Conservation (phyloP, 1,140 invertebrate genomes). For the Gryllus bimaculatus region DNA sequence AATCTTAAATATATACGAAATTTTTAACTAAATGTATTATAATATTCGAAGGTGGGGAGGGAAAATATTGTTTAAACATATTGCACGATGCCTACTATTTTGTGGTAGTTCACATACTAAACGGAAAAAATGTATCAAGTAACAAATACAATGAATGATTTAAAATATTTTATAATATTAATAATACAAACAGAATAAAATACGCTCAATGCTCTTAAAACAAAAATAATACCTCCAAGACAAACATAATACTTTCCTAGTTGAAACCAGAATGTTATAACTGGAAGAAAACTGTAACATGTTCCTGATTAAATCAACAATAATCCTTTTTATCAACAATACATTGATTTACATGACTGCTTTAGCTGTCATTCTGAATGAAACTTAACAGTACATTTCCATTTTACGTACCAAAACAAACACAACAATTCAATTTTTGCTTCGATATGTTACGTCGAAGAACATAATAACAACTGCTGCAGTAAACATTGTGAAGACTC, state of each 20-base stretch:
- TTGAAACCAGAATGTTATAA: background rate
- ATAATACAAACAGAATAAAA: slow-evolving; percentile 1
- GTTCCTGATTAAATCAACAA: background rate
- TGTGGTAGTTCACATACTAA: background rate
- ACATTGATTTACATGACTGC: background rate
- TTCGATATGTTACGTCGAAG: background rate
- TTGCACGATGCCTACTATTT: background rate
- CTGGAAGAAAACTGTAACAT: background rate
- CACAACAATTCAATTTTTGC: background rate
- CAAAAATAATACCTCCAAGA: background rate
- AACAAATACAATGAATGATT: background rate
- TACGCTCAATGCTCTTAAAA: background rate
- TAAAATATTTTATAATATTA: slow-evolving; percentile 6
- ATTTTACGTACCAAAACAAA: background rate
- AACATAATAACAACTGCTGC: background rate
- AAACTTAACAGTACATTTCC: background rate
- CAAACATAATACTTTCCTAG: background rate
- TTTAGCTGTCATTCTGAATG: background rate
- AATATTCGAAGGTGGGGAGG: background rate
- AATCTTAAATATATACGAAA: background rate
- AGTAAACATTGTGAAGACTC: background rate
- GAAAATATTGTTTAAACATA: background rate
- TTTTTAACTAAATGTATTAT: background rate
- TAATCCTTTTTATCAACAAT: background rate
- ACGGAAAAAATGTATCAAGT: background rate